Base-by-base conservation (phyloP, 2,888 invertebrate species). In the Hyposoter dolosus region DNA sequence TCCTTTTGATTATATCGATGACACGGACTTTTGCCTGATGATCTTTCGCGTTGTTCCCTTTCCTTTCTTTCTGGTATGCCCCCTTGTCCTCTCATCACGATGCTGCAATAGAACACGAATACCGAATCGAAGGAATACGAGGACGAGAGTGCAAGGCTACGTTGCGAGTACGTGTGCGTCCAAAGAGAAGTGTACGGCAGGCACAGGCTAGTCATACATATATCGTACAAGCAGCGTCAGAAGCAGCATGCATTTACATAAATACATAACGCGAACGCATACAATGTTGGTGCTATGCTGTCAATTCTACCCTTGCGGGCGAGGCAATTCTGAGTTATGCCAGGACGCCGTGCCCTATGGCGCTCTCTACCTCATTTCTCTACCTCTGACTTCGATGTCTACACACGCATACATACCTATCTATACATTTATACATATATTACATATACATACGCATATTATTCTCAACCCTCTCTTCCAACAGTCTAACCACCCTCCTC, bases 251-350 rank as follows among this genome's bases (percentile, higher is more conserved):
- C 93, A 94, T 94, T 94, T 94, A 93, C 94, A 94, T 94, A 94
- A 94, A 94, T 94, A 94, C 94, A 94, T 94, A 94, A 94, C 93
- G 93, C 92, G 91, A 91, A 90, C 92, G 93, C 93, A 93, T 93
- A 94, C 94, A 94, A 94, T 93, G 93, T 94, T 94, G 92, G 93
- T 91, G 92, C 93, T 93, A 93, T 93, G 93, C 93, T 94, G 94
- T 94, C 93, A 93, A 93, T 94, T 93, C 93, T 93, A 92, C 93
- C 93, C 93, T 93, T 91, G 93, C 92, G 92, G 78, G 91, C 90
- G 90, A 92, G 92, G 92, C 93, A 93, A 94, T 94, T 93, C 93
- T 94, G 94, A 93, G 93, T 94, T 93, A 93, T 93, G 93, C 93
- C 91, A 90, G 91, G 91, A 92, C 91, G 91, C 91, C 91, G 89